Base-by-base conservation (phyloP, 2,113 vertebrate species). In the Scomber colias region DNA sequence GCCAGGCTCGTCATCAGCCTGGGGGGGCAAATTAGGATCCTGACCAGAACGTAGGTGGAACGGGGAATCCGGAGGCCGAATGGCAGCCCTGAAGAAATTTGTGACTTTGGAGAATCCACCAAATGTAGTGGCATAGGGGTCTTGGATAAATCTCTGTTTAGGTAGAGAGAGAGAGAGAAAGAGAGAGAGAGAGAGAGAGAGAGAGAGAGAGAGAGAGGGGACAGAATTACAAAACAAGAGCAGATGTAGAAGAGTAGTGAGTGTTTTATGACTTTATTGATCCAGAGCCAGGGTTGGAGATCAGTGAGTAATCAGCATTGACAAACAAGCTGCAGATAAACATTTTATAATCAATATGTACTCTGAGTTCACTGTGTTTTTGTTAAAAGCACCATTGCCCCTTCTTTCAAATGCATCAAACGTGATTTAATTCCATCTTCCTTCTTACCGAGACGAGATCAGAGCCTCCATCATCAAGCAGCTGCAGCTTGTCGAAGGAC, bases 51-150 rank as follows among this genome's bases (percentile, higher is more conserved):
- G 86, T 0, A 69, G 70, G 5, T 94, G 85, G n/a, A 70, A 12
- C 0, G 91, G 35, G 0, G 94, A 94, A 0, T 96, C 96, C 0
- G 95, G 97, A 0, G 95, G 96, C 27, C 95, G 94, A n/a, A 98
- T 89, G 0, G 97, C 96, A 3, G 94, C 97, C 12, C 94, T 92
- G 86, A 98, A 97, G 90, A 98, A 98, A 78, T 97, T 98, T 46
- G 97, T 98, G 81, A 98, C 97, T 64, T 97, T 97, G 82, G 97
- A 98, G 85, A 98, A 98, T 9, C 97, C 95, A 3, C 97, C 96
- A 3, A 98, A 97, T 0, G 97, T 98, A 12, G 97, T 97, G 3
- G 96, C 95, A 11, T 98, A 98, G 0, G 97, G 97, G 65, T 98
- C 97, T 35, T 96, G 97, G 75, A 98, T 95, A 27, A 98, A 97